Percentiles rank a stretch among this genome's conserved stretches.
These are phyloP conservation scores for Tetragonula carbonaria DNA, from an alignment of 2,888 invertebrate species.

Conservation along the genomic window DNA sequence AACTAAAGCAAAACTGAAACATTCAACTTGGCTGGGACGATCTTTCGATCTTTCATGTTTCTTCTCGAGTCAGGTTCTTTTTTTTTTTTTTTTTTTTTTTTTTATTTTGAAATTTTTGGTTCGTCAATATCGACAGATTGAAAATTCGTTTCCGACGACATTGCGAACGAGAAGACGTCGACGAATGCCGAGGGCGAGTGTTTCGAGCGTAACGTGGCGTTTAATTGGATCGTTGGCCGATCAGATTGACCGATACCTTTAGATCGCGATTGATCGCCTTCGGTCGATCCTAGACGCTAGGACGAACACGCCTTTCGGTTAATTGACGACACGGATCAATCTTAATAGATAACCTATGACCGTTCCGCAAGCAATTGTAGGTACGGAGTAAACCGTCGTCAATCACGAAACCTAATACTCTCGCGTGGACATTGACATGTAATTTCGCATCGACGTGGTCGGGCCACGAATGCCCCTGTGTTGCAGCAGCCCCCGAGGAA, in stretches of 20 bases:
- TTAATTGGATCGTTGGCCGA: neutral
- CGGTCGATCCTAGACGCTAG: neutral
- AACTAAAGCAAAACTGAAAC: too few relatives aligned
- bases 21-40: too few relatives aligned
- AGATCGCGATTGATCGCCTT: conserved; percentile 27
- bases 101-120: too few relatives aligned
- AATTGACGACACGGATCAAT: conserved; percentile 67
- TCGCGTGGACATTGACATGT: conserved; percentile 66
- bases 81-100: too few relatives aligned
- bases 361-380: conserved; percentile 59
- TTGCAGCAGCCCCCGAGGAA: conserved; percentile 9
- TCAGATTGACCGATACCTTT: neutral
- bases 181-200: neutral
- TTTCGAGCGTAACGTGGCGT: neutral
- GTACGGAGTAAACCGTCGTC: conserved; percentile 62
- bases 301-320: conserved; percentile 32
- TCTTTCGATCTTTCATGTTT: too few relatives aligned
- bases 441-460: conserved; percentile 64
- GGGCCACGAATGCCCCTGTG: conserved; percentile 26
- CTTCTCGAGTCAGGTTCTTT: too few relatives aligned
- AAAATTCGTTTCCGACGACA: too few relatives aligned
- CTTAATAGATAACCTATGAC: conserved; percentile 64
- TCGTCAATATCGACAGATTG: too few relatives aligned
- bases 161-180: neutral
- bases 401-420: conserved; percentile 68